Evolutionary conservation across 2,113 vertebrate genomes (phyloP), one percentile per base, ranked within the genome.

Genomic region (Synchiropus splendidus): DNA sequence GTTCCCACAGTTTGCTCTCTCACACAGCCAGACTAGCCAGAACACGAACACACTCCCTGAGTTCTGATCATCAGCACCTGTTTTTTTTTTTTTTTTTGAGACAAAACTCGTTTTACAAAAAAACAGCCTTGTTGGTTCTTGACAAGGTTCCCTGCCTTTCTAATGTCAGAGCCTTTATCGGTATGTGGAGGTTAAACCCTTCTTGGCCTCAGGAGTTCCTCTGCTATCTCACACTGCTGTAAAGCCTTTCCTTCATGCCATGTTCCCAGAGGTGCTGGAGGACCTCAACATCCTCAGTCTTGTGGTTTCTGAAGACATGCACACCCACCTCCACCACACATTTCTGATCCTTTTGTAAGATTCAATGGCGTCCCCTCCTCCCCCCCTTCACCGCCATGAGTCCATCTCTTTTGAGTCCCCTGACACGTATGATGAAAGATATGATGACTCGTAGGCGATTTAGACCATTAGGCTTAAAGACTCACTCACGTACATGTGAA

Each of bases 1-100:
- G 75, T 72, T 74, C 42, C 31, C 40, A 58, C 39, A 83, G 73
- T 79, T 86, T 73, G 68, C 72, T 73, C 57, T 69, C 32, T 16
- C 66, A 43, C 55, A 31, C 8, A 72, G 69, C 53, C 71, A 77
- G 73, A 80, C 69, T 65, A 75, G 74, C 37, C 60, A 63, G 65
- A 72, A 79, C 68, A 74, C 52, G 55, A 79, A 73, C 61, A 64
- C 58, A 0, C 60, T 72, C 31, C 75, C 65, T 0, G 70, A 79
- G 46, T 65, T 72, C 40, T 77, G 59, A 79, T 58, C 45, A 16
- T 6, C 14, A 40, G 27, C 12, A 18, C 41, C 13, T 18, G 14
- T 50, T 52, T 48, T 50, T 17, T 41, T 47, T n/a, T 18, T n/a
- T 48, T 52, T 48, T 50, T 17, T 38, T 47, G 6, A 31, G 54